Conservation (phyloP, 1,140 invertebrate genomes). For the Rhopalosiphum padi region DNA sequence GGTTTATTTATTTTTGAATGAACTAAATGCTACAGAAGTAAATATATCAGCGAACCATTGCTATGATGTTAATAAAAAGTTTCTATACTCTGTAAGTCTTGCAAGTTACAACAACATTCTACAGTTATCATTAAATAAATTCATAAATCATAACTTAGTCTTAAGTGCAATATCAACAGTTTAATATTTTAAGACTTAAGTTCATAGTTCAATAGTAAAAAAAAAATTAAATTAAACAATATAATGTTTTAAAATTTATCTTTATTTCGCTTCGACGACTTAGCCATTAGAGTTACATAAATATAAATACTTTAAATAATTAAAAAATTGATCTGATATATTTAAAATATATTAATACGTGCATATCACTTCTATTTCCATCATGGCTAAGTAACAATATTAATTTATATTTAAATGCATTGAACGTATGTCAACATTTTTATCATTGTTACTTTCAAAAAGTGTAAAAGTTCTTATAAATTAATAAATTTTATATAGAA, state of each 20-base stretch:
- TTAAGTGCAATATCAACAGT: neutral
- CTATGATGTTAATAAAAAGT: constrained; percentile 24
- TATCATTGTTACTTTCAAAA: neutral
- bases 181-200: neutral
- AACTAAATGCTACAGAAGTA: constrained; percentile 40
- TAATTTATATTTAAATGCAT: neutral
- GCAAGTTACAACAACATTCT: neutral
- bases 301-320: no score
- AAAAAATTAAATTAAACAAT: neutral
- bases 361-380: neutral
- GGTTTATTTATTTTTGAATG: constrained; percentile 53
- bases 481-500: no score
- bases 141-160: neutral
- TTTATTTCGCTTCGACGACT: neutral
- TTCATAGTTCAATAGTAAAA: neutral
- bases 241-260: neutral
- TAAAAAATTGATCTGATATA: no score
- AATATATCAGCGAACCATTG: constrained; percentile 44
- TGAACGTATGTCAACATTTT: neutral
- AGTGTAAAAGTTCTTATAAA: neutral
- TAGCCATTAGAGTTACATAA: neutral
- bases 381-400: neutral
- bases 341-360: no score
- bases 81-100: constrained; percentile 42
- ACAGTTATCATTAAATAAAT: neutral